A percentile compares a stretch with the other conserved stretches of the same genome.
Evolutionary conservation across 1,140 invertebrate genomes (phyloP).

Genomic region (Cydia amplana): DNA sequence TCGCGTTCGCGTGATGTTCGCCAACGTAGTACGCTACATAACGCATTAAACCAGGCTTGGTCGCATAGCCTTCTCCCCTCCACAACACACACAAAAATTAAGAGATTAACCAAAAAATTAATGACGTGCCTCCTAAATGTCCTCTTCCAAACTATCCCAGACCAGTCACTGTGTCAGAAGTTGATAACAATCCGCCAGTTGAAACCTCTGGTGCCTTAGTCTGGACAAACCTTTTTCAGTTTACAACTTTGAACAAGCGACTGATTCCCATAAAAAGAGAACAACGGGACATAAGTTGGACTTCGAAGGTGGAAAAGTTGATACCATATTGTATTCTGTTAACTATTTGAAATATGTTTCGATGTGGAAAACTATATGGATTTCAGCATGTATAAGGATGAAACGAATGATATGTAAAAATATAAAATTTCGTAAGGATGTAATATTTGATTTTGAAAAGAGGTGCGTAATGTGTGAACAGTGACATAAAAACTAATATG

Average conservation of each 20-base stretch:
- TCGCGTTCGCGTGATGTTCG: no score
- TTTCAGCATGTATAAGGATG: no score
- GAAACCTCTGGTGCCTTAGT: constrained; percentile 35
- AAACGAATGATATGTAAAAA: no score
- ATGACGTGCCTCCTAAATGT: constrained; percentile 40
- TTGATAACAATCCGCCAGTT: constrained; percentile 57
- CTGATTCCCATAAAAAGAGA: constrained; percentile 7
- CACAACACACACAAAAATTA: no score
- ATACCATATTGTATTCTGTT: neutral
- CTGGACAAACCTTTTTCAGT: constrained; percentile 25
- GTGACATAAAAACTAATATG: no score
- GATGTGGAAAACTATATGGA: neutral
- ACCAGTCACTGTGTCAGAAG: constrained; percentile 46
- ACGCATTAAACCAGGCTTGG: no score
- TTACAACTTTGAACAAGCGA: constrained; percentile 12
- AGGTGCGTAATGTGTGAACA: no score
- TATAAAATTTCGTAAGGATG: no score
- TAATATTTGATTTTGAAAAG: no score
- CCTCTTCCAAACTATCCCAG: constrained; percentile 39
- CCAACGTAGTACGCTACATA: no score
- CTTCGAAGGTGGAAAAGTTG: neutral
- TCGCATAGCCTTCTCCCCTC: no score
- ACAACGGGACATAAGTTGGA: neutral
- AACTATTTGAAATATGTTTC: neutral
- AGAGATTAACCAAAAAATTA: no score